These are phyloP conservation scores for Trichogramma pretiosum DNA, from an alignment of 1,140 invertebrate genomes.

Conservation along the genomic window DNA sequence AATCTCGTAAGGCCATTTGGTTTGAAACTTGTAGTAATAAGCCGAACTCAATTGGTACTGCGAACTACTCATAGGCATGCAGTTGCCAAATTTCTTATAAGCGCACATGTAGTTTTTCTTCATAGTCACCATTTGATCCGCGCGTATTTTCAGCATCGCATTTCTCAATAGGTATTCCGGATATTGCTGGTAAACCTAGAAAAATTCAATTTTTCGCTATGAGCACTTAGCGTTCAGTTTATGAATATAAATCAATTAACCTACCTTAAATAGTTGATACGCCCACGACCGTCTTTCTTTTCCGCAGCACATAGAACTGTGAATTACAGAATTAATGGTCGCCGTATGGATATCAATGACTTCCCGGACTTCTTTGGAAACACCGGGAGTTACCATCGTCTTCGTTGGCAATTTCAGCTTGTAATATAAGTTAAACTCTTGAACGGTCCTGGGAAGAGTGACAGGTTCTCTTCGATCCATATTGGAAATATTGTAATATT, in stretches of 20 bases:
- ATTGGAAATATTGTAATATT: slow-evolving; percentile 37
- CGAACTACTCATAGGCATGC: slow-evolving; percentile 46
- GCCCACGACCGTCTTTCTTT: slow-evolving; percentile 54
- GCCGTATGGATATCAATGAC: slow-evolving; percentile 36
- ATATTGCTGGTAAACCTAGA: slow-evolving; percentile 58
- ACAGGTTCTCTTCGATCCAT: slow-evolving; percentile 30
- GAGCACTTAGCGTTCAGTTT: too few relatives aligned
- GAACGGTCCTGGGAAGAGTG: slow-evolving; percentile 35
- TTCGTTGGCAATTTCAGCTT: slow-evolving; percentile 32
- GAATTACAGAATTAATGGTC: slow-evolving; percentile 47
- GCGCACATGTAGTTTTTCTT: slow-evolving; percentile 41
- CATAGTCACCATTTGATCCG: slow-evolving; percentile 50
- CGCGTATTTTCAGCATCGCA: slow-evolving; percentile 50
- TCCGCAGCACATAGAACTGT: slow-evolving; percentile 54
- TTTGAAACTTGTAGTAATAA: slow-evolving; percentile 46
- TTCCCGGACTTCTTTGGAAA: slow-evolving; percentile 31
- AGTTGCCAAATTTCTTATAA: slow-evolving; percentile 37
- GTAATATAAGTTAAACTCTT: slow-evolving; percentile 44
- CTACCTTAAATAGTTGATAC: slow-evolving; percentile 54
- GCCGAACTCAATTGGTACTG: slow-evolving; percentile 48
- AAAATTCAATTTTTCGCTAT: not conserved
- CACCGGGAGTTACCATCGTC: slow-evolving; percentile 20
- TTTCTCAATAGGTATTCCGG: slow-evolving; percentile 52
- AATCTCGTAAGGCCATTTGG: slow-evolving; percentile 44
- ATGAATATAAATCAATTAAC: not conserved